Conservation (phyloP, 2,888 invertebrate species). For the Andrena hattorfiana region DNA sequence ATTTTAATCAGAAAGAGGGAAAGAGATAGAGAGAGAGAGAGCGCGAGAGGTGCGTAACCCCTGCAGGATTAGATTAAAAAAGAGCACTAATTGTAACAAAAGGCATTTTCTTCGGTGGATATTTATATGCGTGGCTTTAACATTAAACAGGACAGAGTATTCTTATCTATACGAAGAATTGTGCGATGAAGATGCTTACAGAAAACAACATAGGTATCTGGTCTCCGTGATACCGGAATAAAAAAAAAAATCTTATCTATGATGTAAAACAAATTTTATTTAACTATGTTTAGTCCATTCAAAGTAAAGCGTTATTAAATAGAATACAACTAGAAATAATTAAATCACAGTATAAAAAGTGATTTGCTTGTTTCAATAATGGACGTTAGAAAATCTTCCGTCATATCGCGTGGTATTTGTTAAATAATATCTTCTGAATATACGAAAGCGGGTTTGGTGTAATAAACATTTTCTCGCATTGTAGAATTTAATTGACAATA, state of each 20-base stretch:
- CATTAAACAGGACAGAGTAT: no score
- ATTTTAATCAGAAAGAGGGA: no score
- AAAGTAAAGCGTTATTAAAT: constrained; percentile 24
- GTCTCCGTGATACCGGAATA: background rate
- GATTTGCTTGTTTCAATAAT: constrained; percentile 4
- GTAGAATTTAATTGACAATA: constrained; percentile 82
- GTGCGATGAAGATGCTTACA: background rate
- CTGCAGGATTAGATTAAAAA: no score
- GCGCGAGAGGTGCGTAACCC: no score
- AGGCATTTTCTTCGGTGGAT: no score
- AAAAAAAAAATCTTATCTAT: constrained; percentile 11
- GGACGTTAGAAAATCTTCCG: constrained; percentile 4
- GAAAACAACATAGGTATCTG: background rate
- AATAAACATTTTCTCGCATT: constrained; percentile 65
- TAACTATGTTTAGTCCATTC: constrained; percentile 14
- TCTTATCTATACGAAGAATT: background rate
- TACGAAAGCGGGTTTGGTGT: constrained; percentile 51
- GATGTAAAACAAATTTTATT: constrained; percentile 29
- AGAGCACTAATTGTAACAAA: no score
- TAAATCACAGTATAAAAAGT: constrained; percentile 37
- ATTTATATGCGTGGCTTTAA: no score
- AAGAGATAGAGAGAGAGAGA: no score
- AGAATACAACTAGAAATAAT: constrained; percentile 16
- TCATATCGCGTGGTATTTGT: background rate
- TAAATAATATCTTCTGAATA: constrained; percentile 1